A percentile compares a stretch with the other conserved stretches of the same genome.
phyloP scores from a whole-genome alignment of 1,140 invertebrate genomes.

The Euura lappo region DNA sequence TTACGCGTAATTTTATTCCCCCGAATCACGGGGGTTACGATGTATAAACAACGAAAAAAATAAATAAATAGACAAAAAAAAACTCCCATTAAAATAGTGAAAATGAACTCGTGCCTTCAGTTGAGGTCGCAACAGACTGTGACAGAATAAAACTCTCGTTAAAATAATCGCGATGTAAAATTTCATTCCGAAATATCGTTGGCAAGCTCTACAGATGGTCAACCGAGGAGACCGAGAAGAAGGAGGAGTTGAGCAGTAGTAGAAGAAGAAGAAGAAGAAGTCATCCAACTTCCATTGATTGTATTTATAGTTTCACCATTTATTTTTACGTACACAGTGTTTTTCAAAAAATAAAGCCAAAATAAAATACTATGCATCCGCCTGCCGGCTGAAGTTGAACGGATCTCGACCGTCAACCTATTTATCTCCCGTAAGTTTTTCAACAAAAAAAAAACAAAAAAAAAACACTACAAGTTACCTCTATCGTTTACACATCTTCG shows the following conservation, averaged over 20 bases:
- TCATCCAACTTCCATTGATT: slow-evolving; percentile 45
- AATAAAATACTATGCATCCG: slow-evolving; percentile 23
- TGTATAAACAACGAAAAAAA: no score
- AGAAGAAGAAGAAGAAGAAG: slow-evolving; percentile 13
- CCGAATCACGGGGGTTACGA: no score
- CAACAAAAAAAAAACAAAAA: background rate
- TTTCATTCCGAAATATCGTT: background rate
- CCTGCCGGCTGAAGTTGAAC: slow-evolving; percentile 16
- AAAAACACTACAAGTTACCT: no score
- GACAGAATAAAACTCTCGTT: no score
- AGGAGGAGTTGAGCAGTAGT: no score
- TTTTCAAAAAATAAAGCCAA: slow-evolving; percentile 7
- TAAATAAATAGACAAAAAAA: no score
- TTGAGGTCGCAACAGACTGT: no score
- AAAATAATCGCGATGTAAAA: no score
- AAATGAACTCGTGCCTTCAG: no score
- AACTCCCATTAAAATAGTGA: no score
- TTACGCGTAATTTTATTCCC: no score
- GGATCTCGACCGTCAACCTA: slow-evolving; percentile 11
- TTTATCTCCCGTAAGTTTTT: slow-evolving; percentile 17
- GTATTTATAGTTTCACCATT: slow-evolving; percentile 49
- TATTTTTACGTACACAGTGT: slow-evolving; percentile 39
- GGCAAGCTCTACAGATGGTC: slow-evolving; percentile 37
- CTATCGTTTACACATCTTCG: no score
- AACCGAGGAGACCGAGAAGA: slow-evolving; percentile 17